Percentiles rank a stretch among this genome's conserved stretches.
phyloP scores from a whole-genome alignment of 2,888 invertebrate species.

The Pherbina coryleti region DNA sequence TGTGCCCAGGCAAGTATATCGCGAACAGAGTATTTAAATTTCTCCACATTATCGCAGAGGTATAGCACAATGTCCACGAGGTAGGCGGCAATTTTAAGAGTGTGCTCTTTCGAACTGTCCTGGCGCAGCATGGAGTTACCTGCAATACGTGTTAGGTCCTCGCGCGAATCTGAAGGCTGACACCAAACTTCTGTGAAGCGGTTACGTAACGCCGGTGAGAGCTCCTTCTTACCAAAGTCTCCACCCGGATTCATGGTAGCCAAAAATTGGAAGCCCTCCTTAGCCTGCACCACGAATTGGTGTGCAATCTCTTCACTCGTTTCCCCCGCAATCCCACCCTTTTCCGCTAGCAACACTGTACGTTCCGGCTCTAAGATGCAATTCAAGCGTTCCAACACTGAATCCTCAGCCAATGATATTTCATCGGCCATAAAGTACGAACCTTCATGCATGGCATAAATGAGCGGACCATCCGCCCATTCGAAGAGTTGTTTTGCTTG shows the following conservation, averaged over 20 bases:
- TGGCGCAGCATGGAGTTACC: constrained; percentile 80
- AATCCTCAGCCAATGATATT: constrained; percentile 98
- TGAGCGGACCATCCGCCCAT: constrained; percentile 97
- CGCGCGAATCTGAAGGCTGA: constrained; percentile 78
- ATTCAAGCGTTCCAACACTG: constrained; percentile 96
- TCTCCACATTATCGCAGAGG: constrained; percentile 81
- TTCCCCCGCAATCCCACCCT: constrained; percentile 74
- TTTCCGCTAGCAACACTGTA: constrained; percentile 90
- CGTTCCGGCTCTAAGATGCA: constrained; percentile 95
- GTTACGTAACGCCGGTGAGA: constrained; percentile 96
- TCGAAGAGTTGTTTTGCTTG: constrained; percentile 80
- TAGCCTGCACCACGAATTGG: constrained; percentile 76
- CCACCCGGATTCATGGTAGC: constrained; percentile 99
- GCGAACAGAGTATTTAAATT: constrained; percentile 88
- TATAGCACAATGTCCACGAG: constrained; percentile 87
- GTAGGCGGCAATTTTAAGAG: constrained; percentile 74
- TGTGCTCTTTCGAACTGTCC: constrained; percentile 63
- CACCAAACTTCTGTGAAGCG: constrained; percentile 99
- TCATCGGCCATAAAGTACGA: constrained; percentile 95
- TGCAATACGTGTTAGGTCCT: constrained; percentile 85
- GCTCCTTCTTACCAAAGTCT: constrained; percentile 98
- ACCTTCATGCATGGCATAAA: constrained; percentile 90
- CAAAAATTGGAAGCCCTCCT: constrained; percentile 87
- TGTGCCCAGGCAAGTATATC: constrained; percentile 93
- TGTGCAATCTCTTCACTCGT: constrained; percentile 55